phyloP scores from a whole-genome alignment of 1,140 invertebrate genomes.

The Paraescarpia echinospica region DNA sequence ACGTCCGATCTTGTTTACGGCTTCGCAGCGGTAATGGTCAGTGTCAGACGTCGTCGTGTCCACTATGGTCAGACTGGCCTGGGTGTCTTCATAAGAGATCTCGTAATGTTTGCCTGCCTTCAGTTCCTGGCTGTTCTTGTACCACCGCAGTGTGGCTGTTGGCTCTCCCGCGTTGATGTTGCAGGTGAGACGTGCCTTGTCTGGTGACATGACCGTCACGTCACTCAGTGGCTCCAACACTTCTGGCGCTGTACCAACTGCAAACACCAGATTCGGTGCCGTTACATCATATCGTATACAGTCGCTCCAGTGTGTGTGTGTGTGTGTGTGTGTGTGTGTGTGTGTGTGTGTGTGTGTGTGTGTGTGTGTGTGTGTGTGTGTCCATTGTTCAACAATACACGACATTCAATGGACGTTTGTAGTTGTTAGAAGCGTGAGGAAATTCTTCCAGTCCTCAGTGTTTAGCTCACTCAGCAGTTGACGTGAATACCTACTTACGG shows the following conservation, averaged over 20 bases:
- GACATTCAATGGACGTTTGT: not conserved
- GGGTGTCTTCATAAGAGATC: conserved; percentile 31
- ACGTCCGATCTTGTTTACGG: conserved; percentile 49
- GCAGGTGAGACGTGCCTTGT: conserved; percentile 26
- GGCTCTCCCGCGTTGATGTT: conserved; percentile 26
- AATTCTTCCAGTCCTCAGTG: not conserved
- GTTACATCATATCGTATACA: not conserved
- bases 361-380: too few relatives aligned
- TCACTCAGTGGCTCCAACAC: conserved; percentile 26
- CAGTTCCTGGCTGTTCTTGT: conserved; percentile 22
- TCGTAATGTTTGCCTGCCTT: conserved; percentile 17
- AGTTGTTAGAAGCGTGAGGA: not conserved
- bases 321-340: too few relatives aligned
- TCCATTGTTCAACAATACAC: not conserved
- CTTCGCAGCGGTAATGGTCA: conserved; percentile 52
- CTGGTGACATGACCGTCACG: conserved; percentile 25
- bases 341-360: too few relatives aligned
- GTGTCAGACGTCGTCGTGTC: conserved; percentile 51
- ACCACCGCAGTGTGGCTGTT: conserved; percentile 27
- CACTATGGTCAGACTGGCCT: conserved; percentile 48
- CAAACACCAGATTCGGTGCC: conserved; percentile 7
- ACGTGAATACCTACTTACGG: not conserved
- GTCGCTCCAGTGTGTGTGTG: too few relatives aligned
- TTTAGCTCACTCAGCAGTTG: not conserved
- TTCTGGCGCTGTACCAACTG: conserved; percentile 31